Percentiles rank a stretch among this genome's conserved stretches.
Conservation (phyloP, 2,888 invertebrate genomes). For the Nemoura dubitans region DNA sequence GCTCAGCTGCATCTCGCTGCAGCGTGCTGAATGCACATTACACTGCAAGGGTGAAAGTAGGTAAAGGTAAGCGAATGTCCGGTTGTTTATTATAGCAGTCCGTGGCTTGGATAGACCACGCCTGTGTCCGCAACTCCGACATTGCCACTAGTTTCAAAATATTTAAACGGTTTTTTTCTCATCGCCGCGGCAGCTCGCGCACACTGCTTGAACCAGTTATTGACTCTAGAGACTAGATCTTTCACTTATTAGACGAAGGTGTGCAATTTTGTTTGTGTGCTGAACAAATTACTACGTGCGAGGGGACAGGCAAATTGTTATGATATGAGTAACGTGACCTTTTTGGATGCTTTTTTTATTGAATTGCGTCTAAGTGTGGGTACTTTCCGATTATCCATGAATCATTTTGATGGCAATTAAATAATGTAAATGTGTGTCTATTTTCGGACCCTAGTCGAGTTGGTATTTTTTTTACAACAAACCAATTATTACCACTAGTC, state of each 20-base stretch:
- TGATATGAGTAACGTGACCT: background rate
- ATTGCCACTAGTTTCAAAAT: slow-evolving; percentile 28
- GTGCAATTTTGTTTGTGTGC: background rate
- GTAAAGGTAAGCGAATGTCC: slow-evolving; percentile 30
- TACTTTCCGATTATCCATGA: background rate
- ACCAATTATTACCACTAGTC: too few relatives aligned
- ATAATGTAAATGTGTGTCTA: background rate
- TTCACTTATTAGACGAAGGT: background rate
- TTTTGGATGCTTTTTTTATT: background rate
- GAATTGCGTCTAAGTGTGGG: background rate
- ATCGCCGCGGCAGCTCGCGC: background rate
- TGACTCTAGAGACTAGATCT: background rate
- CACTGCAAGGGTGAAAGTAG: slow-evolving; percentile 23
- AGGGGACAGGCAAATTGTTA: background rate
- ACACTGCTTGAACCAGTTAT: background rate
- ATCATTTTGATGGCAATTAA: background rate
- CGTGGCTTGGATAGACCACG: background rate
- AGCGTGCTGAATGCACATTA: background rate
- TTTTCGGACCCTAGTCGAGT: too few relatives aligned
- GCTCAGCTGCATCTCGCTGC: background rate
- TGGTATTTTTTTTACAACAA: too few relatives aligned
- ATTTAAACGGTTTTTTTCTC: background rate
- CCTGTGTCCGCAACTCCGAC: background rate
- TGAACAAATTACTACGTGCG: background rate
- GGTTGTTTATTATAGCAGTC: background rate